Conservation (phyloP, 2,888 invertebrate species). For the Stegophylla sp. region DNA sequence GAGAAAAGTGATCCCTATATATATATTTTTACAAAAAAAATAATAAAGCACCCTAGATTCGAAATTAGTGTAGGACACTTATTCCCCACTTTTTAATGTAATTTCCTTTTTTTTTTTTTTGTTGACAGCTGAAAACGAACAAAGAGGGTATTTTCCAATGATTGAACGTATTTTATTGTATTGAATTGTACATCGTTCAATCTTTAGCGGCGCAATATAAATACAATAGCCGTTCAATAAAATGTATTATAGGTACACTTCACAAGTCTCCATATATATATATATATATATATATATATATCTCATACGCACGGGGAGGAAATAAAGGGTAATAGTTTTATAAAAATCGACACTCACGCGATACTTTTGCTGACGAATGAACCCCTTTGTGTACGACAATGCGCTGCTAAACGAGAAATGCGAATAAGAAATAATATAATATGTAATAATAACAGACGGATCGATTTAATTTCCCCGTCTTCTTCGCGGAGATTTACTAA, state of each 20-base stretch:
- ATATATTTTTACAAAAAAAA: neutral
- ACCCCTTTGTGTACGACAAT: neutral
- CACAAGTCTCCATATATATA: neutral
- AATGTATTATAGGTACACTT: neutral
- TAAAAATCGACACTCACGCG: neutral
- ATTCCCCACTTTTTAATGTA: constrained; percentile 40
- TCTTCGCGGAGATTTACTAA: neutral
- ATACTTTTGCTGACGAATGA: neutral
- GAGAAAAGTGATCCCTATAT: constrained; percentile 50
- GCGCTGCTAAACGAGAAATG: neutral
- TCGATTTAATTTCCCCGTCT: neutral
- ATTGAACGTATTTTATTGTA: constrained; percentile 15
- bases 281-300: too few relatives aligned
- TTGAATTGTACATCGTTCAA: constrained; percentile 15
- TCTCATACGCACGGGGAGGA: neutral
- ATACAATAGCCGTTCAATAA: constrained; percentile 19
- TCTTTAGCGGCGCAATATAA: neutral
- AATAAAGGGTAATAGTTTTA: neutral
- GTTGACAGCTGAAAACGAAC: constrained; percentile 57
- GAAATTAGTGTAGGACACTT: constrained; percentile 10
- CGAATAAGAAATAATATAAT: neutral
- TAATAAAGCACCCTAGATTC: constrained; percentile 41
- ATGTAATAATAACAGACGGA: neutral
- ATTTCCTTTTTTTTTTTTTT: constrained; percentile 31
- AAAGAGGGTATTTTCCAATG: constrained; percentile 45